These are phyloP conservation scores for Poecilia gillii DNA, from an alignment of 2,797 vertebrate species.

Conservation along the genomic window DNA sequence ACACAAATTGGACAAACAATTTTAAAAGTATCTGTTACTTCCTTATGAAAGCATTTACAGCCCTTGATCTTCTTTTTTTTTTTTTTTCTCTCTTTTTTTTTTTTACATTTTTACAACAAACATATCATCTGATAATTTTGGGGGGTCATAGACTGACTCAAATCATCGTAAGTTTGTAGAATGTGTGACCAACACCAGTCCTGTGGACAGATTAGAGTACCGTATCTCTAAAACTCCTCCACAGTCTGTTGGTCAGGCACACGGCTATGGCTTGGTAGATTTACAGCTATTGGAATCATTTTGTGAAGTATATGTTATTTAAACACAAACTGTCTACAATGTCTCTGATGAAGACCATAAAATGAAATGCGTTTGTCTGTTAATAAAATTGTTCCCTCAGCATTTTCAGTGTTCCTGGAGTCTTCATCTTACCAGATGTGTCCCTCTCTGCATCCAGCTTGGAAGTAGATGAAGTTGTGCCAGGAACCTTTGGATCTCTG, in stretches of 20 bases:
- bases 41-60: background rate
- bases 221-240: background rate
- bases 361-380: background rate
- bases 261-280: background rate
- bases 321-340: background rate
- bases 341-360: background rate
- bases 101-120: background rate
- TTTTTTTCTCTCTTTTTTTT: no score
- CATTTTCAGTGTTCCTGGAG: background rate
- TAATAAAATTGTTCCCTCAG: background rate
- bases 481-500: background rate
- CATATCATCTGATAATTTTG: no score
- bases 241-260: background rate
- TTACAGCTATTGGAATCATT: background rate
- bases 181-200: background rate
- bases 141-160: background rate
- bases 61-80: background rate
- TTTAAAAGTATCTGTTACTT: background rate
- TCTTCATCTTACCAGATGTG: background rate
- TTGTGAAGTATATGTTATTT: background rate
- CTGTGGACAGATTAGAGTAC: background rate
- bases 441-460: background rate
- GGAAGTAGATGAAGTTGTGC: background rate
- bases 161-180: background rate
- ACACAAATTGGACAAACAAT: background rate